Conservation (phyloP, 2,113 vertebrate species). For the Gymnorhina tibicen region DNA sequence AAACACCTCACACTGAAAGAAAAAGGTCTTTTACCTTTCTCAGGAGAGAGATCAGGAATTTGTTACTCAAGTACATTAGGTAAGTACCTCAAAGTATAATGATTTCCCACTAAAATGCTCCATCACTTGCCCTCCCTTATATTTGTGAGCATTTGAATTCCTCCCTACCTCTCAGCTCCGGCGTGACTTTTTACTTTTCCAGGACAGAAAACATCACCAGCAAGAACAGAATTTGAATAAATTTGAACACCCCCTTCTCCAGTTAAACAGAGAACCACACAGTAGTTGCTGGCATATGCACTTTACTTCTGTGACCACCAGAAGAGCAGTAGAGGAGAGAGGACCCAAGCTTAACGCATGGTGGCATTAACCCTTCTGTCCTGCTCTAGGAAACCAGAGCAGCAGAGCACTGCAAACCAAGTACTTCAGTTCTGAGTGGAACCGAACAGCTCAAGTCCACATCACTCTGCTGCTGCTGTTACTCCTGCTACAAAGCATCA, state of each 20-base stretch:
- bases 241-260: neutral
- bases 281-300: neutral
- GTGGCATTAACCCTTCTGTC: neutral
- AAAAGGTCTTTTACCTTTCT: neutral
- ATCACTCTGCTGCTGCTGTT: neutral
- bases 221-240: neutral
- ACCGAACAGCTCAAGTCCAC: neutral
- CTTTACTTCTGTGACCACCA: neutral
- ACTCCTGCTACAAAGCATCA: neutral
- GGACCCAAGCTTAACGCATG: neutral
- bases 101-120: neutral
- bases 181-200: neutral
- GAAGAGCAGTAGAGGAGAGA: neutral
- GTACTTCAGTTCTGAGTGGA: neutral
- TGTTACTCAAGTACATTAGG: neutral
- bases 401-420: neutral
- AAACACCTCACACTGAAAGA: neutral
- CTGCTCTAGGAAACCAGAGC: neutral
- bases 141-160: neutral
- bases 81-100: neutral
- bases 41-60: neutral
- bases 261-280: neutral
- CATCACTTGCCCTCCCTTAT: neutral
- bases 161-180: neutral
- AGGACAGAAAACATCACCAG: neutral